A percentile compares a stretch with the other conserved stretches of the same genome.
These are phyloP conservation scores for Seira sanloemensis DNA, from an alignment of 2,888 invertebrate genomes.

Conservation along the genomic window DNA sequence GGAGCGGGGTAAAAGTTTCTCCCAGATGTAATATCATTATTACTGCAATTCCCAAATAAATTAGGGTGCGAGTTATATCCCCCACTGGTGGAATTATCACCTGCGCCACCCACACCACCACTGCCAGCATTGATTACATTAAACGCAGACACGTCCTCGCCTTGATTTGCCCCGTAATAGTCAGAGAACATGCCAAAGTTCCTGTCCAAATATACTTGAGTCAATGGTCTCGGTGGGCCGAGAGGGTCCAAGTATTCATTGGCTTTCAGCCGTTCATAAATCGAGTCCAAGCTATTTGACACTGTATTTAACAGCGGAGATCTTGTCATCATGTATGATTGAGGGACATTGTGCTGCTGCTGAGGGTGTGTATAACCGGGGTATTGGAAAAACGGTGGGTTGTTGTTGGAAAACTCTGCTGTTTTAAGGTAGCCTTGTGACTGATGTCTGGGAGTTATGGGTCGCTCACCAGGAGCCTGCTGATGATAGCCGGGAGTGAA, in stretches of 20 bases:
- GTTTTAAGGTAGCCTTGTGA: background rate
- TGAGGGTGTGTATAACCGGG: slow-evolving; percentile 9
- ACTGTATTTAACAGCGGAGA: slow-evolving; percentile 58
- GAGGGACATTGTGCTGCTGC: background rate
- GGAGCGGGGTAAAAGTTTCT: slow-evolving; percentile 29
- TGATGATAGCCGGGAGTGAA: slow-evolving; percentile 16
- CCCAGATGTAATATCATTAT: background rate
- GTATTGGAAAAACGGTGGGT: slow-evolving; percentile 12
- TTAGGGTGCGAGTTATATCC: slow-evolving; percentile 45
- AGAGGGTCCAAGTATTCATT: slow-evolving; percentile 58
- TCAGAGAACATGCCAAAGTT: slow-evolving; percentile 31
- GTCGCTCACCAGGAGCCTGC: slow-evolving; percentile 35
- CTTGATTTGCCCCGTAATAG: slow-evolving; percentile 8
- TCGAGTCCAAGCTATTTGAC: slow-evolving; percentile 71
- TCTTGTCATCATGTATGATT: slow-evolving; percentile 21
- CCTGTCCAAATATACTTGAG: slow-evolving; percentile 61
- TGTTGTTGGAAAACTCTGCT: slow-evolving; percentile 34
- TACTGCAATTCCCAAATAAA: slow-evolving; percentile 12
- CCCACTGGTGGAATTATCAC: background rate
- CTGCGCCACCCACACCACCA: slow-evolving; percentile 12
- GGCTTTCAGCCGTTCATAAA: slow-evolving; percentile 71
- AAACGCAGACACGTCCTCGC: slow-evolving; percentile 26
- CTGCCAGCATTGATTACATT: slow-evolving; percentile 27
- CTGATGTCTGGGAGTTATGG: slow-evolving; percentile 38
- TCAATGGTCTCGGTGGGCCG: slow-evolving; percentile 57